Evolutionary conservation across 2,888 invertebrate genomes (phyloP).

Genomic region (Allygus modestus): DNA sequence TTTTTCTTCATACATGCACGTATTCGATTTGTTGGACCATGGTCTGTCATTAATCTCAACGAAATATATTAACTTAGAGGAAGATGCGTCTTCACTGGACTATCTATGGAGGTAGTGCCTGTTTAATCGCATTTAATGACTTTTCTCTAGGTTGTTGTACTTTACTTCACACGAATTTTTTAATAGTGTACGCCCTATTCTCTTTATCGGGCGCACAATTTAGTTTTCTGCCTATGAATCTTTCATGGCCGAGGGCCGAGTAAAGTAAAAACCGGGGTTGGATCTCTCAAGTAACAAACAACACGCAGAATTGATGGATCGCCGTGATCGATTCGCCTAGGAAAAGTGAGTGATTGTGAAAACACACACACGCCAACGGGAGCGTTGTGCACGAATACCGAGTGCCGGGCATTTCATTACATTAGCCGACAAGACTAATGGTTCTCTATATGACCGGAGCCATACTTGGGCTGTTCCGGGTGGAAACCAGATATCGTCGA

Average conservation of each 20-base stretch:
- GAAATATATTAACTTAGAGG: too few relatives aligned
- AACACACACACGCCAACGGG: background rate
- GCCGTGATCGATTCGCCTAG: background rate
- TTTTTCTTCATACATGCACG: too few relatives aligned
- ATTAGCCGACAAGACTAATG: background rate
- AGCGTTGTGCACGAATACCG: background rate
- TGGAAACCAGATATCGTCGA: background rate
- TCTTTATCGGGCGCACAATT: too few relatives aligned
- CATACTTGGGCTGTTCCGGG: background rate
- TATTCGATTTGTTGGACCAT: too few relatives aligned
- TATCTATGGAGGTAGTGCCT: too few relatives aligned
- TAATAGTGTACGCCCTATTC: too few relatives aligned
- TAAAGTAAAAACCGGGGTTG: background rate
- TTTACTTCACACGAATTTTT: too few relatives aligned
- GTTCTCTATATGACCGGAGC: background rate
- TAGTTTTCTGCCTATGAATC: background rate
- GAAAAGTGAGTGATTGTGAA: background rate
- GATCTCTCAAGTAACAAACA: background rate
- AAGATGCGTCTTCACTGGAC: too few relatives aligned
- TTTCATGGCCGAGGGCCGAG: background rate
- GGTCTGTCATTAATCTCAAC: too few relatives aligned
- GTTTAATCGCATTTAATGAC: too few relatives aligned
- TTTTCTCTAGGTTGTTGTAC: too few relatives aligned
- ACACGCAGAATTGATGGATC: background rate
- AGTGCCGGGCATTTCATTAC: background rate